Conservation (phyloP, 2,888 invertebrate genomes). For the Spicauda simplicius region DNA sequence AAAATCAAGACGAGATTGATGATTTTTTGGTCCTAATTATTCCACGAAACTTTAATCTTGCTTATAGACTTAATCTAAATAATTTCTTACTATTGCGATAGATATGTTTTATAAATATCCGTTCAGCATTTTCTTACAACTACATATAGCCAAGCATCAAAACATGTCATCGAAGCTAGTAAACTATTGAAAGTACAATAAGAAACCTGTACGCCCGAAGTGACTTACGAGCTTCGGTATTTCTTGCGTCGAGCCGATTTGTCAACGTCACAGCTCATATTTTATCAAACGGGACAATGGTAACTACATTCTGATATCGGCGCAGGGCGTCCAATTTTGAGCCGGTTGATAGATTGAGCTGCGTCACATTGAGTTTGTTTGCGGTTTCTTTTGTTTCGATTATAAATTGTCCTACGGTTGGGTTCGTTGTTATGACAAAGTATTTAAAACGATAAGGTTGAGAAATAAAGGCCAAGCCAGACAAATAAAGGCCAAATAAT, state of each 20-base stretch:
- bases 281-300: constrained; percentile 80
- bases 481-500: too few species aligned
- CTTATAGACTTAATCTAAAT: too few species aligned
- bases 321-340: constrained; percentile 67
- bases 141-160: neutral
- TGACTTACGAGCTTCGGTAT: constrained; percentile 45
- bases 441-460: neutral
- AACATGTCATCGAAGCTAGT: constrained; percentile 18
- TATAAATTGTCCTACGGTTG: constrained; percentile 46
- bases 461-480: too few species aligned
- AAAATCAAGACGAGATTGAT: neutral
- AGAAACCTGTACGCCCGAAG: constrained; percentile 30
- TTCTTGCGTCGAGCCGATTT: constrained; percentile 63
- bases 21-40: neutral
- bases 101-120: too few species aligned
- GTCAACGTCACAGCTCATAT: constrained; percentile 81
- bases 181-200: constrained; percentile 18
- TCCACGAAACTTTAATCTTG: too few species aligned
- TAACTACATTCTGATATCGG: constrained; percentile 81
- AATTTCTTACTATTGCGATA: too few species aligned
- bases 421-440: constrained; percentile 46
- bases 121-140: neutral
- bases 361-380: constrained; percentile 49
- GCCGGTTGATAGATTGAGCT: constrained; percentile 72
- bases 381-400: constrained; percentile 50